Evolutionary conservation across 2,113 vertebrate species (phyloP).

Genomic region (Plectropomus leopardus): DNA sequence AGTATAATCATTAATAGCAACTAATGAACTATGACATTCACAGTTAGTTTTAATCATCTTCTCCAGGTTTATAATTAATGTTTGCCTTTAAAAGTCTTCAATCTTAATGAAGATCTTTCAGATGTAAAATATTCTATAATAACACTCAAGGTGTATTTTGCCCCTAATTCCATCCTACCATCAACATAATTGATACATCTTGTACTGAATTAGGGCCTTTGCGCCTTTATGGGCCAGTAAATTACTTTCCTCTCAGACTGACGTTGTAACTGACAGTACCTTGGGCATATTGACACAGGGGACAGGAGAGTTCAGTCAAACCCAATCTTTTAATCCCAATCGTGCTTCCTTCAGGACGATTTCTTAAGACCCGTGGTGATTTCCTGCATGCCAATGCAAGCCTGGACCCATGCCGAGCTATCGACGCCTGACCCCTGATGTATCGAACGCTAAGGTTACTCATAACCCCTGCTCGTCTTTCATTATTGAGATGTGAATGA

Average conservation of each 20-base stretch:
- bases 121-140: background rate
- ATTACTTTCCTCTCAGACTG: conserved; percentile 73
- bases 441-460: conserved; percentile 70
- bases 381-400: conserved; percentile 75
- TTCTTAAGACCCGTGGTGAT: conserved; percentile 71
- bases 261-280: conserved; percentile 66
- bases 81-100: background rate
- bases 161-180: background rate
- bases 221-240: conserved; percentile 58
- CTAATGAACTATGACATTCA: background rate
- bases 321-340: conserved; percentile 77
- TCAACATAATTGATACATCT: conserved; percentile 37
- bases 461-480: conserved; percentile 77
- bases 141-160: background rate
- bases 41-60: background rate
- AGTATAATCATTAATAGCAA: background rate
- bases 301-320: conserved; percentile 66
- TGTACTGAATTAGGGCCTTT: conserved; percentile 51
- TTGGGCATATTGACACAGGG: conserved; percentile 68
- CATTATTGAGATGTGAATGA: conserved; percentile 81
- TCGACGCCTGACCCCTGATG: conserved; percentile 64
- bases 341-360: conserved; percentile 69
- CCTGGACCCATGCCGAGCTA: conserved; percentile 70
- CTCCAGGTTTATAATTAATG: background rate
- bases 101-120: background rate